A percentile compares a stretch with the other conserved stretches of the same genome.
phyloP scores from a whole-genome alignment of 2,113 vertebrate species.

The Trogon melanurus region DNA sequence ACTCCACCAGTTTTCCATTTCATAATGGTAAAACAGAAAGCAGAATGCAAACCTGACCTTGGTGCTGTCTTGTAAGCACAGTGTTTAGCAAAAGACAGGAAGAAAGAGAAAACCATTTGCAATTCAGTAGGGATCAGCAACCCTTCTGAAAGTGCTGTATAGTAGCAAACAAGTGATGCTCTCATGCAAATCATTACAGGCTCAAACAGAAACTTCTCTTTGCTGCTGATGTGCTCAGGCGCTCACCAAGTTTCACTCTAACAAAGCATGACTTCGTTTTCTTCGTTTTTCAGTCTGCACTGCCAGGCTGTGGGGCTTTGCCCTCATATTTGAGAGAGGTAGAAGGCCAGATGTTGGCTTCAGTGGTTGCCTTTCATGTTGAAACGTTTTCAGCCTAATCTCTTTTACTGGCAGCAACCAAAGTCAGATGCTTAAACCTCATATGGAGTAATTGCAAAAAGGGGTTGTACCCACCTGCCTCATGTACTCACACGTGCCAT shows the following conservation, averaged over 20 bases:
- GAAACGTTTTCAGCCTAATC: constrained; percentile 22
- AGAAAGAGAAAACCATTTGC: neutral
- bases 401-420: constrained; percentile 63
- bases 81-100: neutral
- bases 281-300: neutral
- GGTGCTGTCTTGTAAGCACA: neutral
- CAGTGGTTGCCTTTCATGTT: neutral
- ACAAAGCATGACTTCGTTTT: neutral
- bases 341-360: neutral
- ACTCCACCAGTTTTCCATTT: neutral
- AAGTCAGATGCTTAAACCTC: constrained; percentile 74
- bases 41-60: neutral
- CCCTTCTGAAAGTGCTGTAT: neutral
- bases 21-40: neutral
- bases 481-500: neutral
- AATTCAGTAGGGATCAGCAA: neutral
- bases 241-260: neutral
- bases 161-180: neutral
- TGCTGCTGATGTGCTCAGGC: neutral
- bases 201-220: neutral
- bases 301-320: neutral
- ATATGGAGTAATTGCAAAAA: constrained; percentile 53
- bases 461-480: constrained; percentile 61
- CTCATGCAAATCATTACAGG: neutral
- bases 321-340: neutral